Percentiles rank a stretch among this genome's conserved stretches.
These are phyloP conservation scores for Cybosia mesomella DNA, from an alignment of 2,888 invertebrate genomes.

Conservation along the genomic window DNA sequence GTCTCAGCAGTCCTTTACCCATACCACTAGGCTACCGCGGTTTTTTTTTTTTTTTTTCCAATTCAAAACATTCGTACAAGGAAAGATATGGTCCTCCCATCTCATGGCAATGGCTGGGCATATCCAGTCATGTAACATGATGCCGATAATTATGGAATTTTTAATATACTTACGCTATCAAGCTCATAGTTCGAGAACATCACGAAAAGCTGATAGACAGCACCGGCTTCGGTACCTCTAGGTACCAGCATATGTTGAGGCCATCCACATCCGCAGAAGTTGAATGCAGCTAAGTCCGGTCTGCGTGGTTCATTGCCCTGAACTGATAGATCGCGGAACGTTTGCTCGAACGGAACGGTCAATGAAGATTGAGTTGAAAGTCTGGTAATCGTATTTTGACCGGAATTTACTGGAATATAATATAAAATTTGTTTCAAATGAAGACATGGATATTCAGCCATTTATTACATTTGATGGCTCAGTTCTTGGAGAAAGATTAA, in stretches of 20 bases:
- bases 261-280: constrained; percentile 89
- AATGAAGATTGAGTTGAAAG: constrained; percentile 87
- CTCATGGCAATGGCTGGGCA: too few species aligned
- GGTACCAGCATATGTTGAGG: constrained; percentile 88
- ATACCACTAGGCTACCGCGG: too few species aligned
- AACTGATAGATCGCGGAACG: constrained; percentile 84
- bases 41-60: too few species aligned
- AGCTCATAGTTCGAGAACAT: constrained; percentile 84
- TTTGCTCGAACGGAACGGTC: constrained; percentile 87
- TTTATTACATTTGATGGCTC: too few species aligned
- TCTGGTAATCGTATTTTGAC: constrained; percentile 86
- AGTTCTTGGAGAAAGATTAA: too few species aligned
- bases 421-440: neutral
- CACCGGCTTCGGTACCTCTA: constrained; percentile 78
- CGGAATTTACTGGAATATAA: constrained; percentile 82
- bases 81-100: too few species aligned
- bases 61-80: too few species aligned
- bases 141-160: neutral
- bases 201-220: constrained; percentile 75
- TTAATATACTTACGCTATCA: constrained; percentile 68
- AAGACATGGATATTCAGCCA: too few species aligned
- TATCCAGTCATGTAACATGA: too few species aligned
- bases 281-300: constrained; percentile 70
- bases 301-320: constrained; percentile 62
- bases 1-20: too few species aligned